Evolutionary conservation across 2,888 invertebrate genomes (phyloP).

Genomic region (Disparrhopalites patrizii): DNA sequence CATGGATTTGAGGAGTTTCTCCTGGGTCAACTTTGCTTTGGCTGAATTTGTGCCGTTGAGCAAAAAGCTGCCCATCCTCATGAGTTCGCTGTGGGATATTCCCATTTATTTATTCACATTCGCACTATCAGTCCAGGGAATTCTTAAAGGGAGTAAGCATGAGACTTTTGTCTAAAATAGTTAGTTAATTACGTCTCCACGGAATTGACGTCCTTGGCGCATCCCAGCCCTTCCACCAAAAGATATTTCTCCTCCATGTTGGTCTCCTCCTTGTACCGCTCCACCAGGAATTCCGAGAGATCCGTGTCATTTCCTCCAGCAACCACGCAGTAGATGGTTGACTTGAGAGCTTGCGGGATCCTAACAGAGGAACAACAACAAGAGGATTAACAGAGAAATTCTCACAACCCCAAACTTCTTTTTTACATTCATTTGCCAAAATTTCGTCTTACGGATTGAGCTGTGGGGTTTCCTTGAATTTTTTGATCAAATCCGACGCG

Average conservation of each 20-base stretch:
- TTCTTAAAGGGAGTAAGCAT: too few relatives aligned
- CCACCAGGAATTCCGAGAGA: constrained; percentile 10
- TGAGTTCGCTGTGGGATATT: constrained; percentile 9
- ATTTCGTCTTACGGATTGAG: constrained; percentile 6
- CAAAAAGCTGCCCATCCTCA: background rate
- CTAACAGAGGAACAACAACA: too few relatives aligned
- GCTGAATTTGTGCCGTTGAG: constrained; percentile 1
- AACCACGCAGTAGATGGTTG: constrained; percentile 16
- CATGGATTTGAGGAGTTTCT: constrained; percentile 3
- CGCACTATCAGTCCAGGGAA: too few relatives aligned
- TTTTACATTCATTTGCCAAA: background rate
- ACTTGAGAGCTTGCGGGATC: constrained; percentile 13
- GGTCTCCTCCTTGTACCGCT: background rate
- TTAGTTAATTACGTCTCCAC: constrained; percentile 4
- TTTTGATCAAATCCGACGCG: background rate
- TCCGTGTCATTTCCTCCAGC: constrained; percentile 3
- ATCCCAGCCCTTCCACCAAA: constrained; percentile 20
- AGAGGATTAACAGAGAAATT: background rate
- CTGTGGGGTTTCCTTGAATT: constrained; percentile 11
- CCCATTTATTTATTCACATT: too few relatives aligned
- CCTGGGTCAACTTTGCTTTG: background rate
- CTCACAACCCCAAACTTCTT: background rate
- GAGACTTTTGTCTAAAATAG: too few relatives aligned
- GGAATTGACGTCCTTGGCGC: constrained; percentile 17
- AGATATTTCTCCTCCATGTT: constrained; percentile 13